A percentile compares a stretch with the other conserved stretches of the same genome.
phyloP scores from a whole-genome alignment of 2,113 vertebrate genomes.

The Ursus arctos region DNA sequence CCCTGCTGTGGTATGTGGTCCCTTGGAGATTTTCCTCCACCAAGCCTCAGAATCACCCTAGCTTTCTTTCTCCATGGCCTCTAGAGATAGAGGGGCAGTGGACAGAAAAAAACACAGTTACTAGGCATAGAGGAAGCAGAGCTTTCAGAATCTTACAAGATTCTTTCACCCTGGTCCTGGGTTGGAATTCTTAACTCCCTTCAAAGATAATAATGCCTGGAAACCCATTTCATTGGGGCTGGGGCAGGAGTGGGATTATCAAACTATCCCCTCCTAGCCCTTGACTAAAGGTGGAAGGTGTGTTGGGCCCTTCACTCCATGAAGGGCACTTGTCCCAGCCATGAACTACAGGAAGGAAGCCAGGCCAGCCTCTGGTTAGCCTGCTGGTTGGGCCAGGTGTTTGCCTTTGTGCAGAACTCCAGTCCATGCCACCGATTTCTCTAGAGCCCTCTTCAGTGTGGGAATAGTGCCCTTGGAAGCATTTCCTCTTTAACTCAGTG shows the following conservation, averaged over 20 bases:
- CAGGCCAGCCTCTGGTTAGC: not conserved
- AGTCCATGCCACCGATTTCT: not conserved
- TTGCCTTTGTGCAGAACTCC: not conserved
- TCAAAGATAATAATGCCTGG: not conserved
- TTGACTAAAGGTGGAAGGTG: not conserved
- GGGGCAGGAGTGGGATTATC: not conserved
- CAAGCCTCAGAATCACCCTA: not conserved
- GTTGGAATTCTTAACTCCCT: slow-evolving; percentile 10
- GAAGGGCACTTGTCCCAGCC: not conserved
- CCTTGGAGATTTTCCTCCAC: not conserved
- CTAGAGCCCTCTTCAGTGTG: not conserved
- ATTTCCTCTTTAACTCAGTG: slow-evolving; percentile 24
- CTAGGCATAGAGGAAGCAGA: not conserved
- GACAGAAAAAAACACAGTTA: not conserved
- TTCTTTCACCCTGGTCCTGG: not conserved
- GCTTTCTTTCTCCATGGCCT: not conserved
- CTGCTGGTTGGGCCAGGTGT: not conserved
- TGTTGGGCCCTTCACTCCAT: not conserved
- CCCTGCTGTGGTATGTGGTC: not conserved
- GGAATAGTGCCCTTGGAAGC: not conserved
- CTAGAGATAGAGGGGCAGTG: not conserved
- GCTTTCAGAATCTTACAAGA: not conserved
- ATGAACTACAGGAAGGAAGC: not conserved
- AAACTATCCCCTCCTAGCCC: not conserved
- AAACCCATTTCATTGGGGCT: not conserved